Evolutionary conservation across 2,113 vertebrate species (phyloP).

Genomic region (Pao palembangensis): DNA sequence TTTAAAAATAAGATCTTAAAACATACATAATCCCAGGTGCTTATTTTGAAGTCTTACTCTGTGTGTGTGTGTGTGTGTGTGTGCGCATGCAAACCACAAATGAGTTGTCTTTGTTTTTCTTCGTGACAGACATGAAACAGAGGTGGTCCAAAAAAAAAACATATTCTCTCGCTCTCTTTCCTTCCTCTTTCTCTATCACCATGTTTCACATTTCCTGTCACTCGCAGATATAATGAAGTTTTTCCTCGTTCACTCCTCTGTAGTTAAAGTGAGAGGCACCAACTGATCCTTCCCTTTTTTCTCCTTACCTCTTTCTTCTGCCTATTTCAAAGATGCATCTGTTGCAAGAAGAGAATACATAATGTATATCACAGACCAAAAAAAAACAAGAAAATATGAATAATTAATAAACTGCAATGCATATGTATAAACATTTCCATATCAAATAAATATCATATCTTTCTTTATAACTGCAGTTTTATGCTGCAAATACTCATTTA

Average conservation of each 20-base stretch:
- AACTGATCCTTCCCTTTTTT: constrained; percentile 57
- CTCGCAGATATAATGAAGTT: constrained; percentile 64
- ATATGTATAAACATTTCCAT: constrained; percentile 74
- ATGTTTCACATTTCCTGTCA: constrained; percentile 55
- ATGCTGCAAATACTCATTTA: constrained; percentile 39
- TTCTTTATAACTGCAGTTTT: constrained; percentile 44
- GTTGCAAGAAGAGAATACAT: constrained; percentile 65
- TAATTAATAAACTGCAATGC: constrained; percentile 69
- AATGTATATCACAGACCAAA: constrained; percentile 60
- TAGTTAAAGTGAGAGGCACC: constrained; percentile 57
- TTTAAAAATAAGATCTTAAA: too few relatives aligned
- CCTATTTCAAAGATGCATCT: constrained; percentile 61
- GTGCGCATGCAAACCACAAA: constrained; percentile 30
- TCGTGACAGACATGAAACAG: constrained; percentile 50
- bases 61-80: constrained; percentile 13
- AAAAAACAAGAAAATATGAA: constrained; percentile 72
- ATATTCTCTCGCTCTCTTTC: constrained; percentile 17
- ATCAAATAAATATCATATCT: constrained; percentile 73
- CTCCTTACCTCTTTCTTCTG: constrained; percentile 42
- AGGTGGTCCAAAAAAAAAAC: constrained; percentile 22
- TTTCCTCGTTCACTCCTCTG: constrained; percentile 59
- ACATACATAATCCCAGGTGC: too few relatives aligned
- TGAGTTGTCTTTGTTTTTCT: constrained; percentile 48
- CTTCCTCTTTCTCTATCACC: constrained; percentile 19
- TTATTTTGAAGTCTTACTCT: too few relatives aligned